Evolutionary conservation across 2,797 vertebrate species (phyloP), one percentile per base, ranked within the genome.

Genomic region (Sebastes melanostomus): DNA sequence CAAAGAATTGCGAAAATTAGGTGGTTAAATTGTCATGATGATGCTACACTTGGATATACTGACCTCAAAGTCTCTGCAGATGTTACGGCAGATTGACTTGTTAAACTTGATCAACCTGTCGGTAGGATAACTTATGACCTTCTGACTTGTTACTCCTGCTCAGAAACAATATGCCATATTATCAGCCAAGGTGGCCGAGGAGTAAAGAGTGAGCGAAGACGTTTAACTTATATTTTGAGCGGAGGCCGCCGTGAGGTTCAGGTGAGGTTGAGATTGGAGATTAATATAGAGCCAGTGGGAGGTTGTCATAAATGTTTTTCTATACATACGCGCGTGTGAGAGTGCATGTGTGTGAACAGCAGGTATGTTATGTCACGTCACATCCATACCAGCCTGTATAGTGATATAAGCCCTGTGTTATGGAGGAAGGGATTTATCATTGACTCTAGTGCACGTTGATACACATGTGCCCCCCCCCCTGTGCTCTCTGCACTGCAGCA

Each of bases 401-500:
- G 46, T 84, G 78, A 66, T 79, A 84, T 81, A 85, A 90, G 65
- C 72, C 22, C 55, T 69, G 55, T 72, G 76, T 84, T 86, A 83
- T 88, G 85, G 82, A 91, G 84, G 77, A 71, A 85, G 71, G 72
- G 88, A 92, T 93, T 92, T 92, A 82, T 90, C 87, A 91, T 80
- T 92, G 83, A 90, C 13, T 68, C 74, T 71, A 32, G 83, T 81
- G 91, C 93, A 94, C 89, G 88, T 93, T 94, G 89, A 80, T 80
- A 63, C 87, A 88, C 93, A 92, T 92, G 91, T 93, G 90, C 84
- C 52, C 32, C 68, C 52, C 32, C 68, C 72, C 52, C 24, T 6
- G 6, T 50, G 9, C 80, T 73, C 79, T 72, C 89, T 94, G 90
- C 91, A 93, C 87, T 93, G 91, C 92, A 91, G 92, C 88, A 89